Evolutionary conservation across 2,113 vertebrate species (phyloP), one percentile per base, ranked within the genome.

Genomic region (Dermatemys mawii): DNA sequence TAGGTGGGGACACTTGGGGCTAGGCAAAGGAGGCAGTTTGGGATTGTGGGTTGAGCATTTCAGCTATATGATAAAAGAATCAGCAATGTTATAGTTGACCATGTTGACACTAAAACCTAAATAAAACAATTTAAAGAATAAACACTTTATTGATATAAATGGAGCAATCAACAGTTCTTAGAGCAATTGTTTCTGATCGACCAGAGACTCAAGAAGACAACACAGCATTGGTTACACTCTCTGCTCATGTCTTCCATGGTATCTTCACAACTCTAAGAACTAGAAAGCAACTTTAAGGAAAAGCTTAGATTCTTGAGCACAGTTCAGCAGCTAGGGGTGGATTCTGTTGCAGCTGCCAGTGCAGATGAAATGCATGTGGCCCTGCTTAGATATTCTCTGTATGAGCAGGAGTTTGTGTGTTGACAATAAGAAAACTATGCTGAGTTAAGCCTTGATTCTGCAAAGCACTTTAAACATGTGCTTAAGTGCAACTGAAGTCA

Each of bases 401-500:
- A 13, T 11, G 50, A 53, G 82, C 60, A 94, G 78, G 76, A 95
- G 32, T 29, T 75, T 87, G 54, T 3, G 13, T 83, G 21, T 17
- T 63, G 60, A 88, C 19, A 50, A 57, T 85, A 11, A 88, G 89
- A 87, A 90, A 95, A 81, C 93, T 83, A 51, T 0, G 0, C 17
- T 50, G 27, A 54, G 6, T 86, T 84, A 80, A 53, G 50, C 60
- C 50, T 46, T 90, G 29, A 5, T 14, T 38, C 44, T 86, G 49
- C n/a, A 89, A 29, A 67, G 19, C 29, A 10, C 50, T n/a, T 21
- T 60, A 50, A 50, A 80, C 85, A 79, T 26, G 4, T 5, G 32
- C 1, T 1, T 0, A 0, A 60, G 12, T 49, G 26, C 35, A 7
- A 35, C 35, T n/a, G 4, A 67, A 67, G 35, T n/a, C 63, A 22